phyloP scores from a whole-genome alignment of 2,888 invertebrate species.

The Hoplodrina ambigua region DNA sequence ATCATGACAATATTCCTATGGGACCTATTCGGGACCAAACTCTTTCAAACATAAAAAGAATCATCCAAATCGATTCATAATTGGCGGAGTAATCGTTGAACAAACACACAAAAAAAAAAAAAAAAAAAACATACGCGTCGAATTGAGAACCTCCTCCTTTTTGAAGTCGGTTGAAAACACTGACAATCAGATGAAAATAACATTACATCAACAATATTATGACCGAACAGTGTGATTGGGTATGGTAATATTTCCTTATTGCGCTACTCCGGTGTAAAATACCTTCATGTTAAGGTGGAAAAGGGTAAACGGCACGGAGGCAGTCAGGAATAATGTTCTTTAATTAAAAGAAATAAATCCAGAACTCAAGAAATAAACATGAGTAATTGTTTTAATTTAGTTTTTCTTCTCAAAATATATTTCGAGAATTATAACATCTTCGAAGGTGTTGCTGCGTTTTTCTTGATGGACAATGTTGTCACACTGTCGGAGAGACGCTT shows the following conservation, averaged over 20 bases:
- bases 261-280: not conserved
- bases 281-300: not conserved
- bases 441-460: not conserved
- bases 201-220: too few relatives aligned
- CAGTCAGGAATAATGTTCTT: conserved; percentile 4
- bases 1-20: too few relatives aligned
- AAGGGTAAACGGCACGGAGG: not conserved
- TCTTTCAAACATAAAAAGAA: too few relatives aligned
- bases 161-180: too few relatives aligned
- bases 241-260: not conserved
- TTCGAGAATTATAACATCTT: not conserved
- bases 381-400: conserved; percentile 4
- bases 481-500: not conserved
- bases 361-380: not conserved
- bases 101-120: too few relatives aligned
- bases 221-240: too few relatives aligned
- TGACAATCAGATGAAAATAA: not conserved
- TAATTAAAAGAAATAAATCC: conserved; percentile 36
- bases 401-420: not conserved
- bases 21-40: too few relatives aligned
- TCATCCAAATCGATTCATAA: too few relatives aligned
- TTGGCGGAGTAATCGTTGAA: too few relatives aligned
- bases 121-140: too few relatives aligned
- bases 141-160: too few relatives aligned
- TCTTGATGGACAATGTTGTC: not conserved